Percentiles rank a stretch among this genome's conserved stretches.
Evolutionary conservation across 2,113 vertebrate species (phyloP).

Genomic region (Tenrec ecaudatus): DNA sequence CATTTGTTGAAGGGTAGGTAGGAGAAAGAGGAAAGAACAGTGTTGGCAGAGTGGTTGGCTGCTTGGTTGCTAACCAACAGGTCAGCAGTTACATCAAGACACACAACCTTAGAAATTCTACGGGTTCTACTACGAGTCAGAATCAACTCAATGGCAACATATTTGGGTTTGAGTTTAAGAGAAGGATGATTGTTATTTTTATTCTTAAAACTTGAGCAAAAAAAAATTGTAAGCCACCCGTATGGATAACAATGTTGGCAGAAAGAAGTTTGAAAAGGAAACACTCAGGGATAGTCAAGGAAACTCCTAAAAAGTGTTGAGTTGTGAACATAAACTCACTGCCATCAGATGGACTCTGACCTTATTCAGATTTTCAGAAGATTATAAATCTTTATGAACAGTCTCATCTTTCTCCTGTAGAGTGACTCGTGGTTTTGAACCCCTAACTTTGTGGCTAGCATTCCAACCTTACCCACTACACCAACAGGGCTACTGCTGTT

Average conservation of each 20-base stretch:
- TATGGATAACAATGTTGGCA: background rate
- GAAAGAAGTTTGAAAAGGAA: background rate
- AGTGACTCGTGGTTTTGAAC: no score
- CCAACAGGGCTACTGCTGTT: no score
- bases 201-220: background rate
- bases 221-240: background rate
- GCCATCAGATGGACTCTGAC: no score
- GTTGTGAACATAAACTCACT: background rate
- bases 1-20: background rate
- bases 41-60: background rate
- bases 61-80: background rate
- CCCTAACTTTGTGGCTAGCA: no score
- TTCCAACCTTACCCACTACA: no score
- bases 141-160: background rate
- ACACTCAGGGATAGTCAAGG: background rate
- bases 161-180: background rate
- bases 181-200: background rate
- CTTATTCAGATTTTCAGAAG: no score
- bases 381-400: no score
- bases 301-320: conserved; percentile 12
- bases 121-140: no score
- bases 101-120: background rate
- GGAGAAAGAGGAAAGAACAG: background rate
- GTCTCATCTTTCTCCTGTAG: no score
- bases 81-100: background rate